Percentiles rank a stretch among this genome's conserved stretches.
Conservation (phyloP, 2,888 invertebrate species). For the Oscheius sp. region DNA sequence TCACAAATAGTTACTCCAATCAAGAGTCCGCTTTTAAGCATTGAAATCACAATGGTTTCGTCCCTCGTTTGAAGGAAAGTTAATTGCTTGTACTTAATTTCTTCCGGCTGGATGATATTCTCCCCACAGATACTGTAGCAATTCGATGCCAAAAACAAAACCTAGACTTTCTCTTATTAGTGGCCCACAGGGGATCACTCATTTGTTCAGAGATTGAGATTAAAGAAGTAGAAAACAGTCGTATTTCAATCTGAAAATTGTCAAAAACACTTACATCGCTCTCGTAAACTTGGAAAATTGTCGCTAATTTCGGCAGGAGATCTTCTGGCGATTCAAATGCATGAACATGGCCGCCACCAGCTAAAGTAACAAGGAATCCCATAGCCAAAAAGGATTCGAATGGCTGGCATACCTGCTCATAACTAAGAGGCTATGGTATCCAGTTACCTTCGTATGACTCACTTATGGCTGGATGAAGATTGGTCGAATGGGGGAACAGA, state of each 20-base stretch:
- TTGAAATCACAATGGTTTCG: background rate
- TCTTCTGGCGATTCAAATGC: background rate
- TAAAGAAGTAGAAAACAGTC: too few species aligned
- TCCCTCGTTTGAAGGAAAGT: constrained; percentile 7
- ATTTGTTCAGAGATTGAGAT: too few species aligned
- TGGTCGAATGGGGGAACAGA: too few species aligned
- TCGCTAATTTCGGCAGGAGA: background rate
- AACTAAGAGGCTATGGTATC: too few species aligned
- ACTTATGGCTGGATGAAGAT: too few species aligned
- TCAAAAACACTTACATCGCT: background rate
- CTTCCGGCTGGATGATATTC: background rate
- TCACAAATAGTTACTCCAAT: constrained; percentile 29
- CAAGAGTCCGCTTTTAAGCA: constrained; percentile 5
- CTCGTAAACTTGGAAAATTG: background rate
- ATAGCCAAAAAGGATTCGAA: too few species aligned
- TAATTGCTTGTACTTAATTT: background rate
- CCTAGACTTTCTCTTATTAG: background rate
- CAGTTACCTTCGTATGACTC: too few species aligned
- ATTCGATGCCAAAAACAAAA: constrained; percentile 13
- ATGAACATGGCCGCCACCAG: background rate
- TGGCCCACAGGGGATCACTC: too few species aligned
- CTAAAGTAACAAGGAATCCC: constrained; percentile 1
- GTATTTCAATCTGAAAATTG: background rate
- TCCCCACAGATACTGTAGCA: background rate
- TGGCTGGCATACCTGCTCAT: too few species aligned